These are phyloP conservation scores for Heterotilapia buettikoferi DNA, from an alignment of 2,113 vertebrate genomes.

Conservation along the genomic window DNA sequence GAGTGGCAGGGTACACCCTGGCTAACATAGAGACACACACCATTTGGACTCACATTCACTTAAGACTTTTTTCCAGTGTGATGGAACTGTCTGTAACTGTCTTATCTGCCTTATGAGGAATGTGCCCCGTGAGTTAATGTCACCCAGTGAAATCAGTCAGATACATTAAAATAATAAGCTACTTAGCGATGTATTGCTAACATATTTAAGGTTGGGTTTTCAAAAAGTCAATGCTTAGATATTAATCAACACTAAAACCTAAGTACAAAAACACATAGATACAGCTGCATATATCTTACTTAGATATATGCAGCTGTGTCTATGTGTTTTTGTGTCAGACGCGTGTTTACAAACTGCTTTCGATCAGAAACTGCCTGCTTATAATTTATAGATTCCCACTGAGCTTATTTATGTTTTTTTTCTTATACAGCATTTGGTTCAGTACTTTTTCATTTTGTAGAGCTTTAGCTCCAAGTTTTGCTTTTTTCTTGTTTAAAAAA, in stretches of 20 bases:
- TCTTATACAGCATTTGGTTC: no score
- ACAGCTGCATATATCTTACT: no score
- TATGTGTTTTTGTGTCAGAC: no score
- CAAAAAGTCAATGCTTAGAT: neutral
- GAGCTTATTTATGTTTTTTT: no score
- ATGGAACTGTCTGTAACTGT: neutral
- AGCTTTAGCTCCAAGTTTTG: no score
- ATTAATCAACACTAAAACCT: neutral
- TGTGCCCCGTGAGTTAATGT: neutral
- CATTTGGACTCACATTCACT: neutral
- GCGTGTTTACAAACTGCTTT: no score
- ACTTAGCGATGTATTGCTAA: neutral
- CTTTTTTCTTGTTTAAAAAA: no score
- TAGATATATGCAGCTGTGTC: neutral
- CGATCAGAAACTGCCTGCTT: no score
- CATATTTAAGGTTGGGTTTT: neutral
- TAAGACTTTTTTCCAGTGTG: neutral
- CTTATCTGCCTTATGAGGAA: neutral
- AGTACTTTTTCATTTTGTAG: no score
- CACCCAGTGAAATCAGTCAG: neutral
- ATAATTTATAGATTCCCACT: no score
- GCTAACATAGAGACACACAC: neutral
- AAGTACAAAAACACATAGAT: no score
- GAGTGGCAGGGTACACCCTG: neutral
- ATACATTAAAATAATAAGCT: neutral